Evolutionary conservation across 2,888 invertebrate species (phyloP).

Genomic region (Caenorhabditis japonica): DNA sequence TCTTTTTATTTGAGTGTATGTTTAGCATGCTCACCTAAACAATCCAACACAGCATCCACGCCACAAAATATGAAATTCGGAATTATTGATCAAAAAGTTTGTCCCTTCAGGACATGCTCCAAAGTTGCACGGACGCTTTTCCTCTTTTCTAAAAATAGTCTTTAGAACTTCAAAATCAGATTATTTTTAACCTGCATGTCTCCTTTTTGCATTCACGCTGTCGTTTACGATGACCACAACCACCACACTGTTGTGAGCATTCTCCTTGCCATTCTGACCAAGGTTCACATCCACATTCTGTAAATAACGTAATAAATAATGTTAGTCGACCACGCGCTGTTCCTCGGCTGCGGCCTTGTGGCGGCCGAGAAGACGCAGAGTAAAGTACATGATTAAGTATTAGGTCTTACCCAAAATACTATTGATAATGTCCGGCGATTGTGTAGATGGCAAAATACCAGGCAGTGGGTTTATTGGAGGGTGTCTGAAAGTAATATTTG

Average conservation of each 20-base stretch:
- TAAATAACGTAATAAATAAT: neutral
- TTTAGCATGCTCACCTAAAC: constrained; percentile 51
- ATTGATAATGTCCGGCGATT: constrained; percentile 53
- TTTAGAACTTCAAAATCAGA: neutral
- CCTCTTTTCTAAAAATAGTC: constrained; percentile 56
- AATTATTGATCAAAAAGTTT: constrained; percentile 75
- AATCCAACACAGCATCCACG: constrained; percentile 76
- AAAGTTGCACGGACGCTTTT: constrained; percentile 75
- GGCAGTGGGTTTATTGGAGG: constrained; percentile 32
- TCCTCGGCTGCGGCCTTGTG: too few species aligned
- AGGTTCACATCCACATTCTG: constrained; percentile 70
- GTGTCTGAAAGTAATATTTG: constrained; percentile 36
- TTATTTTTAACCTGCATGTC: constrained; percentile 45
- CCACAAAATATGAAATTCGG: constrained; percentile 75
- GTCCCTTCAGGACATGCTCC: constrained; percentile 72
- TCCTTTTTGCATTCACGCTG: constrained; percentile 65
- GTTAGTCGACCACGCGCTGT: too few species aligned
- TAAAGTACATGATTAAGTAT: too few species aligned
- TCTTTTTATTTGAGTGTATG: neutral
- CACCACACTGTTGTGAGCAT: constrained; percentile 76
- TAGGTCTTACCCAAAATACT: constrained; percentile 47
- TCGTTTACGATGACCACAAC: constrained; percentile 71
- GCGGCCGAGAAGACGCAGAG: too few species aligned
- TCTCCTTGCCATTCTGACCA: constrained; percentile 73
- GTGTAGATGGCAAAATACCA: constrained; percentile 42